Evolutionary conservation across 2,888 invertebrate genomes (phyloP).

Genomic region (Abscondita cerata): DNA sequence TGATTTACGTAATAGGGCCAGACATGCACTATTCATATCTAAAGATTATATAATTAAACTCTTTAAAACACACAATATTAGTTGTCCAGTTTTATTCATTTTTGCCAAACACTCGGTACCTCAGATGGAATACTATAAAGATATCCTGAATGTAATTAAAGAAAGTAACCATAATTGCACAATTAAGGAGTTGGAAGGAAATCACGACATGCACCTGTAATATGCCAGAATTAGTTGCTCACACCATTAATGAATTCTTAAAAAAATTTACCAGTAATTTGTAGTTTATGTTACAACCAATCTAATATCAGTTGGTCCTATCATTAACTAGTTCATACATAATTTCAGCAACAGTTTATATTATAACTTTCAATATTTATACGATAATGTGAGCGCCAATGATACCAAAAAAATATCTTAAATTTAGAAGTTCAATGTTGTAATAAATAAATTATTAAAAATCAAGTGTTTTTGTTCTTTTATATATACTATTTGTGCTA

Average conservation of each 20-base stretch:
- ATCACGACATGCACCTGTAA: slow-evolving; percentile 70
- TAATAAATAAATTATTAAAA: too few relatives aligned
- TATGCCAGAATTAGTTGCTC: slow-evolving; percentile 62
- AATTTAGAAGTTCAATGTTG: too few relatives aligned
- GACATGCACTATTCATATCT: slow-evolving; percentile 55
- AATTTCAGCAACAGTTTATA: too few relatives aligned
- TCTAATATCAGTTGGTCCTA: too few relatives aligned
- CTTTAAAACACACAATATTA: slow-evolving; percentile 48
- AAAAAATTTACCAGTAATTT: slow-evolving; percentile 44
- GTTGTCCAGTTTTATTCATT: slow-evolving; percentile 56
- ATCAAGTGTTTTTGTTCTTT: too few relatives aligned
- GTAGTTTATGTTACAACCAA: slow-evolving; percentile 35
- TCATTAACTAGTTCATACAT: too few relatives aligned
- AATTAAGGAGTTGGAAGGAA: slow-evolving; percentile 59
- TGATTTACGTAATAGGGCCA: slow-evolving; percentile 62
- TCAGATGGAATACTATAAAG: slow-evolving; percentile 40
- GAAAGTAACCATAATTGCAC: slow-evolving; percentile 45
- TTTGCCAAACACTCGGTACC: slow-evolving; percentile 39
- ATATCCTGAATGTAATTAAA: slow-evolving; percentile 42
- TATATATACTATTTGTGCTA: too few relatives aligned
- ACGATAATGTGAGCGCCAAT: too few relatives aligned
- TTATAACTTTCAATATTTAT: too few relatives aligned
- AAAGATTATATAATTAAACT: slow-evolving; percentile 50
- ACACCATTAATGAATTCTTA: slow-evolving; percentile 48
- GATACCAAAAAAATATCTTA: too few relatives aligned